Evolutionary conservation across 2,113 vertebrate species (phyloP), one percentile per base, ranked within the genome.

Genomic region (Bubalus kerabau): DNA sequence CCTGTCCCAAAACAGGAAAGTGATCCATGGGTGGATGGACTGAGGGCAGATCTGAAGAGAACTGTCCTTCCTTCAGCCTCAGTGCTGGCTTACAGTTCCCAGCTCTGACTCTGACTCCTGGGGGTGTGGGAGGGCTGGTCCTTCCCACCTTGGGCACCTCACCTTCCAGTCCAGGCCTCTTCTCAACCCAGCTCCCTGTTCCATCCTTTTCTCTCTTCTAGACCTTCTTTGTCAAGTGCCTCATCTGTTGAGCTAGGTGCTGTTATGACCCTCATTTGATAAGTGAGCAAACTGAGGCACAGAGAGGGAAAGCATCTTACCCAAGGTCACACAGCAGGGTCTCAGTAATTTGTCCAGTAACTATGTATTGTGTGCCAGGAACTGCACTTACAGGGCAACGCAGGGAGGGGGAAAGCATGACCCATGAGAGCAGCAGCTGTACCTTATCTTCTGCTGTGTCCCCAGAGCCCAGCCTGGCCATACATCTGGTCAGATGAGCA

Each of bases 1-100:
- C 82, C 81, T 98, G 91, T 54, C 50, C 57, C 62, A 40, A 40
- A 88, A 96, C 85, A 87, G 97, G 46, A 54, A 95, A 40, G n/a
- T 50, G 28, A 28, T 17, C 48, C 52, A 9, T 1, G 5, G 60
- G 7, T 7, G 52, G 91, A 17, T 5, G 50, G 86, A 28, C 5
- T 2, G 9, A 81, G 52, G 21, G 10, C 10, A 21, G 67, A 5
- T 30, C 15, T 43, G 48, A 74, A 52, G 26, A 13, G 64, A 23
- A 11, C 85, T 11, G 56, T 28, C 54, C 48, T 19, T 43, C 76
- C 82, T 9, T 16, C 0, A 3, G 10, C n/a, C 16, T 5, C 24
- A 7, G 16, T n/a, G 43, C 40, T 90, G 84, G 28, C 32, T 84
- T 52, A 14, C 13, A 7, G 14, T 17, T 50, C 48, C 48, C 17